These are phyloP conservation scores for Seriola quinqueradiata DNA, from an alignment of 2,113 vertebrate genomes.

Conservation along the genomic window DNA sequence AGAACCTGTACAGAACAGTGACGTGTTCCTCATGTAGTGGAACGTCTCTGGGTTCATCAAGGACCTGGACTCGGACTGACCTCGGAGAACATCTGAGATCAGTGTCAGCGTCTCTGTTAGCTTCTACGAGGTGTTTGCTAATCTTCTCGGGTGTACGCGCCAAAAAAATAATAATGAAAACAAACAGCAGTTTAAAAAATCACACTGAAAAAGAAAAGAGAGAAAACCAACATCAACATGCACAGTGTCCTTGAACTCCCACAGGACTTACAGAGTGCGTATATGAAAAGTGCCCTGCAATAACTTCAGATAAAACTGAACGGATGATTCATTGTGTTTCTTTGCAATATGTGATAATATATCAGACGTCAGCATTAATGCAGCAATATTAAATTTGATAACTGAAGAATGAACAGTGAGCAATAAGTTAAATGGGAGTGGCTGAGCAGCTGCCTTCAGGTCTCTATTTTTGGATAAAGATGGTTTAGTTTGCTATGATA, in stretches of 20 bases:
- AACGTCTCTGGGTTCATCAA: background rate
- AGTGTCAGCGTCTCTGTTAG: background rate
- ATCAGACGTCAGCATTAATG: background rate
- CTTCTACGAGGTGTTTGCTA: too few species aligned
- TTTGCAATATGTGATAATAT: background rate
- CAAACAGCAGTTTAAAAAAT: too few species aligned
- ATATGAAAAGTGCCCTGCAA: too few species aligned
- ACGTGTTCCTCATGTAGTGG: too few species aligned
- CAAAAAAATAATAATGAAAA: too few species aligned
- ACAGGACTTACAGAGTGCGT: too few species aligned
- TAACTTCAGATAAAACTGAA: background rate
- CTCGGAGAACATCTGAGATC: background rate
- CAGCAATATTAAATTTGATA: slow-evolving; percentile 2
- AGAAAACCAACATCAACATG: background rate
- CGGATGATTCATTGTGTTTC: background rate
- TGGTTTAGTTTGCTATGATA: background rate
- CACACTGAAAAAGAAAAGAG: too few species aligned
- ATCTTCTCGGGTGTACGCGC: too few species aligned
- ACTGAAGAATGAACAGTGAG: background rate
- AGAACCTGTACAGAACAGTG: too few species aligned
- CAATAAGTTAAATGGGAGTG: background rate
- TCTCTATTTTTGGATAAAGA: background rate
- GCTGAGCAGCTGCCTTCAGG: background rate
- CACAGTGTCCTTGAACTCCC: too few species aligned
- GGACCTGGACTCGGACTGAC: background rate